Percentiles rank a stretch among this genome's conserved stretches.
Evolutionary conservation across 2,797 vertebrate genomes (phyloP).

Genomic region (Hippoglossus hippoglossus): DNA sequence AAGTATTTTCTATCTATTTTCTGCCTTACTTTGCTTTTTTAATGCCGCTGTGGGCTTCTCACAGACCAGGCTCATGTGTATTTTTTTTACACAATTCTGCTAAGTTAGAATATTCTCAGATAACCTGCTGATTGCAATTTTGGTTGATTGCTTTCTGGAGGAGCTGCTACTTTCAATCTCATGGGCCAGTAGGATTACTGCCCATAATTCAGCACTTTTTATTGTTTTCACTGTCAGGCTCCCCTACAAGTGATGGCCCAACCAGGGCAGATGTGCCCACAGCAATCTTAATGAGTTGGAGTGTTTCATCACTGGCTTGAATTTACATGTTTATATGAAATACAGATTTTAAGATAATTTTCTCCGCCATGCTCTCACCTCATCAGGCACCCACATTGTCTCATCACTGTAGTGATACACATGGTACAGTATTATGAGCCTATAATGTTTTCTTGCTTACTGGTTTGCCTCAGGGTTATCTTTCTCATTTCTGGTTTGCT

Average conservation of each 20-base stretch:
- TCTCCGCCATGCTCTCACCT: neutral
- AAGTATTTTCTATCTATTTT: conserved; percentile 27
- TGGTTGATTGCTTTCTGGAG: conserved; percentile 56
- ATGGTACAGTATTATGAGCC: neutral
- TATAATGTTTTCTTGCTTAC: neutral
- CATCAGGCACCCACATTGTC: neutral
- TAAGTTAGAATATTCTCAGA: conserved; percentile 50
- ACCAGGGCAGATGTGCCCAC: conserved; percentile 18
- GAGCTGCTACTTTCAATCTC: conserved; percentile 59
- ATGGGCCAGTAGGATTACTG: conserved; percentile 53
- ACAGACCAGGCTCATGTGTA: conserved; percentile 18
- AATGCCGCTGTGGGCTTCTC: conserved; percentile 37
- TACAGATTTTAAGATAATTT: neutral
- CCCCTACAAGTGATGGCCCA: conserved; percentile 19
- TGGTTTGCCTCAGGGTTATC: neutral
- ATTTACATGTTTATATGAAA: neutral
- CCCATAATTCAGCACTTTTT: conserved; percentile 60
- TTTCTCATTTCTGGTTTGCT: too few species aligned
- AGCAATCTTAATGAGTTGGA: conserved; percentile 7
- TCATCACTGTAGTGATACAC: neutral
- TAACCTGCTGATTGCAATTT: conserved; percentile 64
- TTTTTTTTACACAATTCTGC: conserved; percentile 42
- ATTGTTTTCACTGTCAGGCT: conserved; percentile 43
- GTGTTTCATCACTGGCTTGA: conserved; percentile 13
- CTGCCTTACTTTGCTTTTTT: conserved; percentile 36